Base-by-base conservation (phyloP, 2,797 vertebrate species). In the Hephaestus fuliginosus region DNA sequence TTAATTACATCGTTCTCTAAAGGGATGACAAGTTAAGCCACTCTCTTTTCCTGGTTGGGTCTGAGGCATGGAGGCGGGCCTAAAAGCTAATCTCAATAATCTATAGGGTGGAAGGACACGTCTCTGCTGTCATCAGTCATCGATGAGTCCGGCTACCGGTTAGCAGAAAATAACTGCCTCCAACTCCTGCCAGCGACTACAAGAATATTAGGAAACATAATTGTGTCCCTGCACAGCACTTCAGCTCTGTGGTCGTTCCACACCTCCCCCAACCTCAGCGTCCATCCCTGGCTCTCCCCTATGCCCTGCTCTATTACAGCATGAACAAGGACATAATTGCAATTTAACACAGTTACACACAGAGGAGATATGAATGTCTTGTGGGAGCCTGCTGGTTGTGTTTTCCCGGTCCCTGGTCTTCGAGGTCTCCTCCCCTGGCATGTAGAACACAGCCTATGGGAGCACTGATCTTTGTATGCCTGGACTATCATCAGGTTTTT, bases 1-100 rank as follows among this genome's bases (percentile, higher is more conserved):
- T 94, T 93, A 93, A 94, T 94, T 94, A 94, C 88, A 88, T 83
- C 51, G 80, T 88, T 93, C 91, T 92, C 94, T 81, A 74, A 94
- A 89, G 90, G 91, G 88, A 93, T 92, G 91, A 92, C 91, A 92
- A 92, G 91, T 91, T 91, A 92, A 93, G 84, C 90, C 86, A 87
- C 84, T 88, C 63, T 80, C 83, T 86, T 78, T 85, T 84, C 84
- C 83, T 84, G 87, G 85, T 88, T 85, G 75, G 83, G 78, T 89
- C 76, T 70, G 74, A 89, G 82, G 75, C 75, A 49, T 52, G 64
- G 86, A 84, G 80, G 85, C 57, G 33, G 88, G 52, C 62, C 81
- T 77, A 49, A 75, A 86, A 85, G 65, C 72, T 91, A 89, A 93
- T 93, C 89, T 84, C 52, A 88, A 79, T 93, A 86, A 91, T 90